Conservation (phyloP, 2,113 vertebrate genomes). For the Tachysurus vachellii region DNA sequence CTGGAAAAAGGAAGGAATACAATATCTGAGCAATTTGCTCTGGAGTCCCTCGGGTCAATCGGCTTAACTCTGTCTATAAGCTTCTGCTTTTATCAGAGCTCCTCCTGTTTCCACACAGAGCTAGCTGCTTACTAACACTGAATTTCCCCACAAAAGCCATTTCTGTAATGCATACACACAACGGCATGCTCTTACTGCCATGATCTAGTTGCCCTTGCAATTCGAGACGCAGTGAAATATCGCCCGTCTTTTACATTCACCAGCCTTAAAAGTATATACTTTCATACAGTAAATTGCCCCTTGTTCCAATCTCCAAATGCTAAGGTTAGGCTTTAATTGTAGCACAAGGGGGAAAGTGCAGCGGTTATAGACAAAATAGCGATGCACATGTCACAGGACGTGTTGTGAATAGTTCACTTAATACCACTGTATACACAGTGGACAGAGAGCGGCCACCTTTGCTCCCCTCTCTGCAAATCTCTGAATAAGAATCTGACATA, state of each 20-base stretch:
- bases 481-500: conserved; percentile 82
- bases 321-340: conserved; percentile 80
- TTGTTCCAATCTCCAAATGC: conserved; percentile 68
- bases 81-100: conserved; percentile 31
- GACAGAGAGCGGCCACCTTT: conserved; percentile 77
- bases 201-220: conserved; percentile 22
- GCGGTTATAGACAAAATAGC: conserved; percentile 75
- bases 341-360: conserved; percentile 65
- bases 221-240: not conserved
- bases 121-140: conserved; percentile 32
- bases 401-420: conserved; percentile 84
- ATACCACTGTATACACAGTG: conserved; percentile 81
- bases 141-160: conserved; percentile 22
- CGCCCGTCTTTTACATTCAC: conserved; percentile 42
- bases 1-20: conserved; percentile 76
- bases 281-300: conserved; percentile 74
- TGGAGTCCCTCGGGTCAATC: conserved; percentile 77
- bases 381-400: conserved; percentile 72
- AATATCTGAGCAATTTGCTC: conserved; percentile 77
- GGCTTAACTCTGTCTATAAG: conserved; percentile 66
- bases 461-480: conserved; percentile 72
- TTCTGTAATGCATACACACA: conserved; percentile 24
- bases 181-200: conserved; percentile 1
- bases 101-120: conserved; percentile 11
- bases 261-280: conserved; percentile 54